A percentile compares a stretch with the other conserved stretches of the same genome.
Evolutionary conservation across 2,888 invertebrate genomes (phyloP).

Genomic region (Dryococelus australis): DNA sequence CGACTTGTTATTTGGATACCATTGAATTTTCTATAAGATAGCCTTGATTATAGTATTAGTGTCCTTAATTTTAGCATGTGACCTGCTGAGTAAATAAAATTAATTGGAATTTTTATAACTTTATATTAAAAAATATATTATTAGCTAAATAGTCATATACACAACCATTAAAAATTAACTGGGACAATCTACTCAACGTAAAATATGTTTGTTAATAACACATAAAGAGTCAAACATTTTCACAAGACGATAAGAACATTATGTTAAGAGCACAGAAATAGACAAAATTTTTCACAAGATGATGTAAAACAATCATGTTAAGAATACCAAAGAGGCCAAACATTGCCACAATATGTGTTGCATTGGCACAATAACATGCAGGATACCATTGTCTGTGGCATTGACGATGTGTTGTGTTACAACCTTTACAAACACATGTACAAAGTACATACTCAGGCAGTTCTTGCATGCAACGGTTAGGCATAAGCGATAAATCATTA

Average conservation of each 20-base stretch:
- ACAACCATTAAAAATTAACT: too few relatives aligned
- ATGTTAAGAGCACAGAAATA: background rate
- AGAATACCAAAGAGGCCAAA: background rate
- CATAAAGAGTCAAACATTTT: too few relatives aligned
- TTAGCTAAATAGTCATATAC: too few relatives aligned
- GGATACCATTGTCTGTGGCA: background rate
- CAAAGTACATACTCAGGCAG: constrained; percentile 13
- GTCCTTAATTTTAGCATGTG: too few relatives aligned
- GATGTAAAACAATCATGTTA: background rate
- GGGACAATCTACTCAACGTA: background rate
- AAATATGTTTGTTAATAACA: too few relatives aligned
- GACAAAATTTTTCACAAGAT: too few relatives aligned
- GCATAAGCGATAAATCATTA: constrained; percentile 11
- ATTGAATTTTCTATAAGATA: too few relatives aligned
- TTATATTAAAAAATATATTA: too few relatives aligned
- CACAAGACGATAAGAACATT: background rate
- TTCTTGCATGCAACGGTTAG: background rate
- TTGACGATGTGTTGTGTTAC: background rate
- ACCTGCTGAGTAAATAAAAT: too few relatives aligned
- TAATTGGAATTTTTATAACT: too few relatives aligned
- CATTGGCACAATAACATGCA: background rate
- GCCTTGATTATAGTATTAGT: too few relatives aligned
- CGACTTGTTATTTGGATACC: too few relatives aligned
- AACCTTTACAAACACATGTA: background rate
- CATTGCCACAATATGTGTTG: background rate